Evolutionary conservation across 2,888 invertebrate genomes (phyloP).

Genomic region (Drosophila greeni): DNA sequence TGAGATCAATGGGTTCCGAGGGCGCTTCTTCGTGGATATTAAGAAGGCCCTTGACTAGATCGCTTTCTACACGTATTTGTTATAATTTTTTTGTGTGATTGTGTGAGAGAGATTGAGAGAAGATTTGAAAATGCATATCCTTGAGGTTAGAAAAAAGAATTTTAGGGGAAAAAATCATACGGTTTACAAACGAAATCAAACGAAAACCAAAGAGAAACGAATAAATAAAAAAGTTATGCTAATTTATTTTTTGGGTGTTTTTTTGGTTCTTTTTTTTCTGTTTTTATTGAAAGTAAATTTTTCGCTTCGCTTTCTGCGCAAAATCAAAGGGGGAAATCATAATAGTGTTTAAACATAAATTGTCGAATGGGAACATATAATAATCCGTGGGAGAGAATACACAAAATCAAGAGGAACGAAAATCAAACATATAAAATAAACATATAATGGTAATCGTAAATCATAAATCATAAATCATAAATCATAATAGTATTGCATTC

Average conservation of each 20-base stretch:
- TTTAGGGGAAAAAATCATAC: conserved; percentile 18
- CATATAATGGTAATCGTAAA: conserved; percentile 49
- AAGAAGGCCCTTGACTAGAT: conserved; percentile 30
- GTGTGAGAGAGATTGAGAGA: conserved; percentile 8
- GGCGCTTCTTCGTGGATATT: conserved; percentile 14
- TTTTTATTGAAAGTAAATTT: conserved; percentile 59
- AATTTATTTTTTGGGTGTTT: conserved; percentile 53
- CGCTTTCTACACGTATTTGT: conserved; percentile 17
- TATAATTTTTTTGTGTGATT: background rate
- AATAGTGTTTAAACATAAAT: conserved; percentile 57
- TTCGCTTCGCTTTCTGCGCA: conserved; percentile 26
- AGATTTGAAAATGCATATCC: conserved; percentile 1
- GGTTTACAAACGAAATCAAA: conserved; percentile 28
- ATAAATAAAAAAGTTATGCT: conserved; percentile 57
- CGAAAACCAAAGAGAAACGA: conserved; percentile 38
- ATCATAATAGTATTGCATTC: conserved; percentile 39
- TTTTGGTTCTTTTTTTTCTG: conserved; percentile 53
- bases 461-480: conserved; percentile 50
- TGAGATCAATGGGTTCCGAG: conserved; percentile 35
- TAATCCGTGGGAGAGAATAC: conserved; percentile 20
- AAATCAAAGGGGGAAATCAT: conserved; percentile 52
- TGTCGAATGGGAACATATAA: conserved; percentile 20
- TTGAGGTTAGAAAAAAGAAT: background rate
- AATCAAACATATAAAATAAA: conserved; percentile 49
- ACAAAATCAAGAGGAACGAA: conserved; percentile 27